Evolutionary conservation across 1,140 invertebrate species (phyloP).

Genomic region (Drosophila pseudoananassae): DNA sequence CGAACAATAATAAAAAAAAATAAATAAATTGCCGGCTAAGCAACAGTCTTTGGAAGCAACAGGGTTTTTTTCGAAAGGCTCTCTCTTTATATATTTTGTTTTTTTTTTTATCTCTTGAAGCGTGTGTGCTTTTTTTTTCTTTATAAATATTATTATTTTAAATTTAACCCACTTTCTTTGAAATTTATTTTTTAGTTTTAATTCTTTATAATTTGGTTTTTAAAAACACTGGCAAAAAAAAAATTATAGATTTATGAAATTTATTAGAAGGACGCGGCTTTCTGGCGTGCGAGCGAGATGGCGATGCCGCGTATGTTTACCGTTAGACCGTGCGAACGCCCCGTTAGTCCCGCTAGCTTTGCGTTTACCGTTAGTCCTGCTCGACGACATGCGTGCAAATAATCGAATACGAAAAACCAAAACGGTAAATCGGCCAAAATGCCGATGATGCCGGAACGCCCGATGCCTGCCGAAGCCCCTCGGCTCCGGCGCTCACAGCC

Average conservation of each 20-base stretch:
- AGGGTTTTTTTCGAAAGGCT: conserved; percentile 7
- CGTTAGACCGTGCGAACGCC: conserved; percentile 19
- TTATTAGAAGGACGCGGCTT: neutral
- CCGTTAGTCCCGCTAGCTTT: conserved; percentile 16
- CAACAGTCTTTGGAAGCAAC: conserved; percentile 31
- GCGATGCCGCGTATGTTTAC: conserved; percentile 23
- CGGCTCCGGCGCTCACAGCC: neutral
- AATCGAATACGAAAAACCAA: conserved; percentile 25
- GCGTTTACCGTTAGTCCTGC: conserved; percentile 69
- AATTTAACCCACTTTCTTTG: neutral
- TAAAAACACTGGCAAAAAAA: conserved; percentile 11
- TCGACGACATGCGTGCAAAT: conserved; percentile 79
- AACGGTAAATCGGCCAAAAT: conserved; percentile 35
- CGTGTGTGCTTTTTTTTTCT: neutral
- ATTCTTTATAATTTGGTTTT: neutral
- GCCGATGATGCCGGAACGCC: conserved; percentile 28
- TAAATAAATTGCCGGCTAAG: conserved; percentile 12
- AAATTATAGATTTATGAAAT: conserved; percentile 13
- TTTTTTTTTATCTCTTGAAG: neutral
- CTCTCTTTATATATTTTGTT: neutral
- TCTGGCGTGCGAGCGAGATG: conserved; percentile 17
- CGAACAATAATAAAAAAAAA: conserved; percentile 3
- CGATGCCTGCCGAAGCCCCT: conserved; percentile 21
- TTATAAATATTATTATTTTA: neutral
- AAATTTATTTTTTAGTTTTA: neutral